These are phyloP conservation scores for Melanitta fusca DNA, from an alignment of 2,797 vertebrate species.

Conservation along the genomic window DNA sequence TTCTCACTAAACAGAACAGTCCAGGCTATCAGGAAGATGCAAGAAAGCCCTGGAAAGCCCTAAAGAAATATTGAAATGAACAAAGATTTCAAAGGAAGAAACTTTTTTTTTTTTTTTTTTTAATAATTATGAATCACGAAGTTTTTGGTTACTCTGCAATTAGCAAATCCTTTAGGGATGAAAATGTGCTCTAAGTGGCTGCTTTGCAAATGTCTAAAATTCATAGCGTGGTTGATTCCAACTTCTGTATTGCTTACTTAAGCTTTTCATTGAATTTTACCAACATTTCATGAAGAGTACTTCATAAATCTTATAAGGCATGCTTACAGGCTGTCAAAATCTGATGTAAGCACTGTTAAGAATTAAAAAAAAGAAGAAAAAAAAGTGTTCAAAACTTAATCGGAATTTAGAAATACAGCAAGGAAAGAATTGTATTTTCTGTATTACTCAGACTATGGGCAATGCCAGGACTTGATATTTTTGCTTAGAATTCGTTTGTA, in stretches of 20 bases:
- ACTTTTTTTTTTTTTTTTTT: too few relatives aligned
- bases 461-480: background rate
- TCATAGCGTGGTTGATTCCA: constrained; percentile 21
- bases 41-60: background rate
- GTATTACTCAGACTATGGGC: background rate
- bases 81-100: background rate
- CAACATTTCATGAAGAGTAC: background rate
- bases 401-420: background rate
- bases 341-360: background rate
- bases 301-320: background rate
- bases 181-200: background rate
- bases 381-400: background rate
- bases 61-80: background rate
- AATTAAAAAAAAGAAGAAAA: background rate
- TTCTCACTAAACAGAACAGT: background rate
- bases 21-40: background rate
- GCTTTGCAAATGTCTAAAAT: constrained; percentile 1
- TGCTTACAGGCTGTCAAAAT: background rate
- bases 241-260: constrained; percentile 16
- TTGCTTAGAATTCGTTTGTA: background rate
- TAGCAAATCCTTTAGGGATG: background rate
- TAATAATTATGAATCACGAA: background rate
- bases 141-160: constrained; percentile 40
- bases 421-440: background rate
- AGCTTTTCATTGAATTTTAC: background rate